phyloP scores from a whole-genome alignment of 92 coral and sea anemone species.

The Zoanthus gigantus region DNA sequence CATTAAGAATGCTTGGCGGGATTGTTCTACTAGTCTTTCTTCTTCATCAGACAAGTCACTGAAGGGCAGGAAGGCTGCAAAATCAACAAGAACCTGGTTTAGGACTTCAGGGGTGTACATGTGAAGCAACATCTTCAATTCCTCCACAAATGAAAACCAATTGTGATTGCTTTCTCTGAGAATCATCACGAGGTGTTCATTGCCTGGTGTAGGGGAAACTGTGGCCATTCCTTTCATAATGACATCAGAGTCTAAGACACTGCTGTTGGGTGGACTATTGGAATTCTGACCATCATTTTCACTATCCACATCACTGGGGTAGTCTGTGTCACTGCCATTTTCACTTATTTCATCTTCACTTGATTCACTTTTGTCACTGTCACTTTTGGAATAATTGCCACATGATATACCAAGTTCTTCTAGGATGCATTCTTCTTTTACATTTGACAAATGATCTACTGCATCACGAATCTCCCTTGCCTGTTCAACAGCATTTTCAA shows the following conservation, averaged over 20 bases:
- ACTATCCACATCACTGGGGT: slow-evolving; percentile 58
- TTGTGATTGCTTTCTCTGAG: slow-evolving; percentile 56
- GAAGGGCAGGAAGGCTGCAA: slow-evolving; percentile 48
- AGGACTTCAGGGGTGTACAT: slow-evolving; percentile 30
- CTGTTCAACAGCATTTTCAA: slow-evolving; percentile 56
- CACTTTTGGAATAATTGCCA: slow-evolving; percentile 53
- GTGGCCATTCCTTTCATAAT: slow-evolving; percentile 47
- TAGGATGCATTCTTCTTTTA: slow-evolving; percentile 54
- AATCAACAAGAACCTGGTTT: slow-evolving; percentile 52
- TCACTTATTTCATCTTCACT: slow-evolving; percentile 57
- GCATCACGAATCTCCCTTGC: slow-evolving; percentile 59
- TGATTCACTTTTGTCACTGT: slow-evolving; percentile 53
- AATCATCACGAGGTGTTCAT: slow-evolving; percentile 50
- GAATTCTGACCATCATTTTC: slow-evolving; percentile 52
- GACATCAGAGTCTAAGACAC: no score
- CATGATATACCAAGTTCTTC: slow-evolving; percentile 62
- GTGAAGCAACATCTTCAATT: slow-evolving; percentile 59
- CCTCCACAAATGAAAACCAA: slow-evolving; percentile 67
- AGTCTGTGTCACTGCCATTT: slow-evolving; percentile 47
- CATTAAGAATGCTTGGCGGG: slow-evolving; percentile 55
- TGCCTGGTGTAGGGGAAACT: slow-evolving; percentile 52
- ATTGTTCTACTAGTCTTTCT: slow-evolving; percentile 51
- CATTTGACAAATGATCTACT: slow-evolving; percentile 53
- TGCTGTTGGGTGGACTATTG: slow-evolving; percentile 6
- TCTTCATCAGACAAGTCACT: slow-evolving; percentile 52